phyloP scores from a whole-genome alignment of 2,797 vertebrate genomes.

The Apogon talboti region DNA sequence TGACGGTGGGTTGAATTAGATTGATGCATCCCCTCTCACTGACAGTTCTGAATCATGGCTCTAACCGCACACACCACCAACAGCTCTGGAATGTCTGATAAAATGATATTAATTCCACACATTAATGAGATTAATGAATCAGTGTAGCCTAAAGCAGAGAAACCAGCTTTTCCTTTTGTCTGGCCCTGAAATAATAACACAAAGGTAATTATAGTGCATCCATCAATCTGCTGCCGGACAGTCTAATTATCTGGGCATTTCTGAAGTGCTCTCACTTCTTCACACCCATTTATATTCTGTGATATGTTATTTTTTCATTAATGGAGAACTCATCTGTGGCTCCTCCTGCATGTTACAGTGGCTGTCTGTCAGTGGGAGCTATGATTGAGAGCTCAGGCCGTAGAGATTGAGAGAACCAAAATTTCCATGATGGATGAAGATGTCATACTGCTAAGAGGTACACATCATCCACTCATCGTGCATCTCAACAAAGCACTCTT shows the following conservation, averaged over 20 bases:
- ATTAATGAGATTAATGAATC: conserved; percentile 99
- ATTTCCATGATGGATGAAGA: conserved; percentile 86
- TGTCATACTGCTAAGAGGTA: conserved; percentile 83
- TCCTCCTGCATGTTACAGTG: conserved; percentile 84
- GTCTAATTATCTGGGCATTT: conserved; percentile 90
- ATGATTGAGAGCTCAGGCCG: conserved; percentile 79
- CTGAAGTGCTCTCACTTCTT: conserved; percentile 87
- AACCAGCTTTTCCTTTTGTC: conserved; percentile 87
- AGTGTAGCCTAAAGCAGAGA: conserved; percentile 85
- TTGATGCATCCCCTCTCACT: conserved; percentile 89
- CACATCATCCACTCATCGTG: conserved; percentile 82
- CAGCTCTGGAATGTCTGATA: conserved; percentile 98
- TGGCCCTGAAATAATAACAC: conserved; percentile 95
- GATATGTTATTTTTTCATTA: conserved; percentile 91
- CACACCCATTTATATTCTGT: conserved; percentile 85
- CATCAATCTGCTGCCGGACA: conserved; percentile 91
- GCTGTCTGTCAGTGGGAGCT: conserved; percentile 72
- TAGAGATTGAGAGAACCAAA: conserved; percentile 85
- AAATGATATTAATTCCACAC: conserved; percentile 99
- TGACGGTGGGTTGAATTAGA: conserved; percentile 84
- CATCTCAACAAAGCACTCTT: conserved; percentile 83
- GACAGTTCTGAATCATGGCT: conserved; percentile 91
- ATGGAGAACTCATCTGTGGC: conserved; percentile 81
- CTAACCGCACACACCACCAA: conserved; percentile 86
- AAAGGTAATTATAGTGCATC: conserved; percentile 98